Evolutionary conservation across 2,888 invertebrate species (phyloP).

Genomic region (Spilosoma lubricipeda): DNA sequence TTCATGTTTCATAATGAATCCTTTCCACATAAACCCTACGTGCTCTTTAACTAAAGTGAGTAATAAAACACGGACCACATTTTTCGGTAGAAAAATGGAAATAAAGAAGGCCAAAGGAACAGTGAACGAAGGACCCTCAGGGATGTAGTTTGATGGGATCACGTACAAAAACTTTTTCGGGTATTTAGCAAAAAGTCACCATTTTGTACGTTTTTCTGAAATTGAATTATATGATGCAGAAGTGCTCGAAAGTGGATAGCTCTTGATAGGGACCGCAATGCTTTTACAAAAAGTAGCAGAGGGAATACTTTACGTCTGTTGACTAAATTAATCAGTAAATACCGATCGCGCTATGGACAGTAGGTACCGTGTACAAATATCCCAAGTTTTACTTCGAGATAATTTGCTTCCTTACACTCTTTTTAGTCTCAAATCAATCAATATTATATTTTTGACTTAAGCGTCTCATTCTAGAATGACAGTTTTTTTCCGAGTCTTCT

Average conservation of each 20-base stretch:
- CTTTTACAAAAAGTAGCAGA: slow-evolving; percentile 28
- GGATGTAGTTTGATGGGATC: slow-evolving; percentile 74
- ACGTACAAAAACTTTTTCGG: slow-evolving; percentile 78
- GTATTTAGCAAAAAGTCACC: slow-evolving; percentile 76
- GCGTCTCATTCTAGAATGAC: background rate
- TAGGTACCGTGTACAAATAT: background rate
- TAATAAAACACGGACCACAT: slow-evolving; percentile 72
- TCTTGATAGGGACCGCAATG: slow-evolving; percentile 25
- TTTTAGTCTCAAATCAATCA: no score
- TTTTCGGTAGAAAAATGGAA: slow-evolving; percentile 61
- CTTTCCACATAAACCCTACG: slow-evolving; percentile 59
- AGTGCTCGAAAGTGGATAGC: slow-evolving; percentile 44
- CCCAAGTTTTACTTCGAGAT: background rate
- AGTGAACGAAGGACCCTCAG: slow-evolving; percentile 55
- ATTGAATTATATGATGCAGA: slow-evolving; percentile 61
- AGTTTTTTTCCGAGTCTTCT: background rate
- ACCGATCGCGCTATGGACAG: background rate
- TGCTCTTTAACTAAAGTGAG: slow-evolving; percentile 68
- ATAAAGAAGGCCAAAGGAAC: slow-evolving; percentile 57
- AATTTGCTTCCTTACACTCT: no score
- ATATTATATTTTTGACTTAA: no score
- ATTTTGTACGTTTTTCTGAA: slow-evolving; percentile 65
- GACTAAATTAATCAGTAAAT: background rate
- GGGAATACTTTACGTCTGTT: slow-evolving; percentile 7
- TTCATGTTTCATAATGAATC: slow-evolving; percentile 62